Conservation (phyloP, 2,113 vertebrate species). For the Corythaeola cristata region DNA sequence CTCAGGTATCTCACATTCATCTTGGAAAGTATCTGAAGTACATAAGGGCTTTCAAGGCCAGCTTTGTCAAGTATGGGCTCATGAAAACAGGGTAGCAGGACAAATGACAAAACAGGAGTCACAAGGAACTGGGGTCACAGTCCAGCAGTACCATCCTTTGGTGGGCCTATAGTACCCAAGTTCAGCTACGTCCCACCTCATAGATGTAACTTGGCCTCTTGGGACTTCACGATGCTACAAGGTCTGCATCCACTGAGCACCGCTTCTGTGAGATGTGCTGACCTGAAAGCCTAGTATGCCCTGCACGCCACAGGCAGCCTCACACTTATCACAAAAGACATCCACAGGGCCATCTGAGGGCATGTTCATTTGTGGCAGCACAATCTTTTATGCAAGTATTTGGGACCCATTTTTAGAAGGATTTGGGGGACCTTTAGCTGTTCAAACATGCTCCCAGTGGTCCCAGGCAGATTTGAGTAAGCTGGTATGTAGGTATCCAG, state of each 20-base stretch:
- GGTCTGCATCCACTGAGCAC: not conserved
- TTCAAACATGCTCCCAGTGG: not conserved
- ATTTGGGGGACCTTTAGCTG: not conserved
- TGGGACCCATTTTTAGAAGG: not conserved
- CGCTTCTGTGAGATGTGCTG: not conserved
- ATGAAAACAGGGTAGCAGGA: not conserved
- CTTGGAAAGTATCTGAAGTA: not conserved
- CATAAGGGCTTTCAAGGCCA: not conserved
- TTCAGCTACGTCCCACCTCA: not conserved
- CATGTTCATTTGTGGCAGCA: not conserved
- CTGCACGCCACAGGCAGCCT: not conserved
- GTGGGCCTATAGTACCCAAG: not conserved
- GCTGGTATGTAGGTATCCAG: not conserved
- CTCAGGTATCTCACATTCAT: not conserved
- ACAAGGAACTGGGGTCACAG: not conserved
- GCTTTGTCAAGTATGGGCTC: not conserved
- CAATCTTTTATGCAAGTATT: not conserved
- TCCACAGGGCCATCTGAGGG: not conserved
- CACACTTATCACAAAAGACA: not conserved
- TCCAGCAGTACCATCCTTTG: not conserved
- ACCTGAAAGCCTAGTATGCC: not conserved
- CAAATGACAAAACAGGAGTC: not conserved
- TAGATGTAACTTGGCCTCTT: not conserved
- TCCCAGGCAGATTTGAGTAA: not conserved
- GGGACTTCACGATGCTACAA: not conserved